phyloP scores from a whole-genome alignment of 1,140 invertebrate genomes.

The Cephus cinctus region DNA sequence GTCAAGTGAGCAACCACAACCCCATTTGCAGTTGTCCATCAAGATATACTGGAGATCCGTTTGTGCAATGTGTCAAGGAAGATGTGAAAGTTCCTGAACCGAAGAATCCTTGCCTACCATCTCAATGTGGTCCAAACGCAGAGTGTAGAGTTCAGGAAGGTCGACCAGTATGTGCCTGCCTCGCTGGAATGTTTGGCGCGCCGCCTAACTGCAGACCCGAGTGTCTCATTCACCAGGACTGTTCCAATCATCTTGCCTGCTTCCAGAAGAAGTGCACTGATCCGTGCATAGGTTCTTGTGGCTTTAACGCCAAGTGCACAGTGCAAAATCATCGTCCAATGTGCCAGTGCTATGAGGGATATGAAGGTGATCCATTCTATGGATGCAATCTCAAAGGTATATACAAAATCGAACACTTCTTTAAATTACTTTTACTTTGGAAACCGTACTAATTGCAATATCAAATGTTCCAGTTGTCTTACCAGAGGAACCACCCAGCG shows the following conservation, averaged over 20 bases:
- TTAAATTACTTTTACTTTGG: conserved; percentile 4
- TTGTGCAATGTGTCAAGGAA: conserved; percentile 70
- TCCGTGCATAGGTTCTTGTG: conserved; percentile 81
- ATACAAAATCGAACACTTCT: background rate
- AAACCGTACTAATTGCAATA: conserved; percentile 5
- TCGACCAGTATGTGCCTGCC: conserved; percentile 74
- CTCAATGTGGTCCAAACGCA: conserved; percentile 81
- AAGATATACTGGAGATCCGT: conserved; percentile 78
- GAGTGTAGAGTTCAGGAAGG: conserved; percentile 69
- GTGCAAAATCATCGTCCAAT: conserved; percentile 76
- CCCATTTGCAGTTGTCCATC: conserved; percentile 81
- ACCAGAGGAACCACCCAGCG: conserved; percentile 33
- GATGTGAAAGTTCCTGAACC: conserved; percentile 54
- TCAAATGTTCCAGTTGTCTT: conserved; percentile 34
- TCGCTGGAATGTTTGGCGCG: conserved; percentile 77
- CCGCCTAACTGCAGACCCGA: conserved; percentile 77
- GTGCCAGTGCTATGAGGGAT: conserved; percentile 73
- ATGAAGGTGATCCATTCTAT: conserved; percentile 79
- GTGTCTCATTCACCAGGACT: conserved; percentile 78
- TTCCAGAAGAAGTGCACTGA: conserved; percentile 73
- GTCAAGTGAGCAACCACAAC: conserved; percentile 80
- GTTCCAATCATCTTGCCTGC: conserved; percentile 75
- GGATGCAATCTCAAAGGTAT: conserved; percentile 71
- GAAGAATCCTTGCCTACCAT: conserved; percentile 71
- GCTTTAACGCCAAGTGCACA: conserved; percentile 75